Base-by-base conservation (phyloP, 2,888 invertebrate species). In the Eilema caniola region DNA sequence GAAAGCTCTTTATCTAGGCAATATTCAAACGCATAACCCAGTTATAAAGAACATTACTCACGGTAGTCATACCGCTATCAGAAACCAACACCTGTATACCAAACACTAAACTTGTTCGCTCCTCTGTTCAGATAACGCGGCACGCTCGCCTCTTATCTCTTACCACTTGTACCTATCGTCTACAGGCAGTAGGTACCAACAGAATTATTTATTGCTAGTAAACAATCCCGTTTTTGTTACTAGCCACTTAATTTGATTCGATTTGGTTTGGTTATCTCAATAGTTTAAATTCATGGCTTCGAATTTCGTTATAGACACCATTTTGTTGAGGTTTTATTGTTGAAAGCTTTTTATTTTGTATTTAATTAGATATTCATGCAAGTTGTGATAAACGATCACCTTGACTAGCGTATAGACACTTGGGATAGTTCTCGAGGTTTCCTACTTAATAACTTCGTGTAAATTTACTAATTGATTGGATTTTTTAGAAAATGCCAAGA, bases 111-210 rank as follows among this genome's bases (percentile, higher is more conserved):
- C 79, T 76, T 79, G 81, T 83, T 69, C 72, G 70, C 78, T 68
- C 76, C 82, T 80, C 75, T 74, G 73, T 73, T 71, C 37, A 76
- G 85, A 85, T 85, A 85, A 81, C 78, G 71, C 59, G 70, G 69
- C 67, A 64, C 74, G 79, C 81, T 79, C 78, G 77, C 67, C 70
- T 70, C 75, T 82, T 86, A 86, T 86, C 86, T 82, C 73, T 82
- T 78, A 83, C 80, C 77, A 79, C 81, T 75, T 79, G 86, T 86
- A 73, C 78, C 77, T 76, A 75, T 71, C 78, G 80, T 77, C 80
- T 80, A 28, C 56, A 61, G n/a, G 14, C 3, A 33, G 37, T 61
- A 61, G n/a, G 14, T 16, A 33, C 24, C 47, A 64, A 69, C 68
- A 56, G 25, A n/a, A 33, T 66, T 70, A 70, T 66, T 70, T 70